These are phyloP conservation scores for Sebastes matsubarae DNA, from an alignment of 2,797 vertebrate species.

Conservation along the genomic window DNA sequence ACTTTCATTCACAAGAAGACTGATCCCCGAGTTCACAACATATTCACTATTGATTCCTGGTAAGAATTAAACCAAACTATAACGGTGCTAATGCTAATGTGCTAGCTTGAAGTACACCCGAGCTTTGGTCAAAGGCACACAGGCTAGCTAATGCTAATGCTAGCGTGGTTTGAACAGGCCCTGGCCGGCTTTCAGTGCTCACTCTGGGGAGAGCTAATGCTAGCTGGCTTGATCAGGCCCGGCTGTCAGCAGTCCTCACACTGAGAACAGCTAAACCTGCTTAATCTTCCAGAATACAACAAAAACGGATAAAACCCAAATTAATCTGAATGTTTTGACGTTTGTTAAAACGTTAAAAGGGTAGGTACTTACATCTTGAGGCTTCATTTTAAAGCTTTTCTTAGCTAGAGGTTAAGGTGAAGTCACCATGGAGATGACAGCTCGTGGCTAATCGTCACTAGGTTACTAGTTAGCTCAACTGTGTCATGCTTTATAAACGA, in stretches of 20 bases:
- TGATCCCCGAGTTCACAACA: constrained; percentile 44
- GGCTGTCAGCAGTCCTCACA: constrained; percentile 44
- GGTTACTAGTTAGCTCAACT: constrained; percentile 9
- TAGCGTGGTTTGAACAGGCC: constrained; percentile 62
- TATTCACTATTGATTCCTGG: constrained; percentile 68
- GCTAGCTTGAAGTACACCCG: constrained; percentile 1
- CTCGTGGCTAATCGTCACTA: constrained; percentile 26
- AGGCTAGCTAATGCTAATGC: constrained; percentile 31
- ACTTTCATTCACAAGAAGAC: constrained; percentile 50
- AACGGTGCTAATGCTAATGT: constrained; percentile 1
- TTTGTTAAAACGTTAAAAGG: not conserved
- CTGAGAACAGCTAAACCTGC: not conserved
- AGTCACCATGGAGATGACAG: constrained; percentile 32
- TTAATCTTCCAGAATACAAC: not conserved
- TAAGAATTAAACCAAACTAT: constrained; percentile 57
- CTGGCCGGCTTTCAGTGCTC: constrained; percentile 50
- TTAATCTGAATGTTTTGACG: not conserved
- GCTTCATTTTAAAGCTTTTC: accelerated
- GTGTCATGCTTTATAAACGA: not conserved
- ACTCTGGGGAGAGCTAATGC: constrained; percentile 13
- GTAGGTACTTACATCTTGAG: not conserved
- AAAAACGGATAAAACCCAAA: not conserved
- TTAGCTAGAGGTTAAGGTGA: not conserved
- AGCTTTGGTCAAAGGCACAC: constrained; percentile 62
- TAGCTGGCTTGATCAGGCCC: constrained; percentile 44